phyloP scores from a whole-genome alignment of 2,797 vertebrate genomes.

The Eupleurogrammus muticus region DNA sequence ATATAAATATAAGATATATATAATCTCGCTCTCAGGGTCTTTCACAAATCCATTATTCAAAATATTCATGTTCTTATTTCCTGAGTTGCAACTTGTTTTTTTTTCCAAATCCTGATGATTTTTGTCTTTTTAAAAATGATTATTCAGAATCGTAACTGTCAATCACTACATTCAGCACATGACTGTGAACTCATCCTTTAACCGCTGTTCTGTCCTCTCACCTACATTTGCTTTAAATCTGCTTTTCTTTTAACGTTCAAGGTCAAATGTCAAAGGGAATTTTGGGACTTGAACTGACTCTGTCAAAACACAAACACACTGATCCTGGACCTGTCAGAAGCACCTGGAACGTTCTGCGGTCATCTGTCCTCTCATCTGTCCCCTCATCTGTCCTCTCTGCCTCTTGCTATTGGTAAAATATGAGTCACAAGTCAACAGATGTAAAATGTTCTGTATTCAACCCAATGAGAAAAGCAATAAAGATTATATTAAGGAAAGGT shows the following conservation, averaged over 20 bases:
- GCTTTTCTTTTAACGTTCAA: conserved; percentile 9
- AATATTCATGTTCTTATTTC: conserved; percentile 77
- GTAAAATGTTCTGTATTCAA: conserved; percentile 88
- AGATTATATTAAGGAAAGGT: conserved; percentile 82
- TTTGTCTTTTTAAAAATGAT: conserved; percentile 36
- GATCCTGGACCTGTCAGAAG: conserved; percentile 63
- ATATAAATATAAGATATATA: conserved; percentile 36
- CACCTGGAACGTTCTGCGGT: conserved; percentile 23
- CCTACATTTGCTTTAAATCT: conserved; percentile 11
- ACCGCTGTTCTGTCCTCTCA: conserved; percentile 12
- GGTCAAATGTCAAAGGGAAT: conserved; percentile 51
- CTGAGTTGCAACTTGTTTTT: conserved; percentile 87
- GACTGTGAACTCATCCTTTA: conserved; percentile 88
- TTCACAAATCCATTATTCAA: conserved; percentile 81
- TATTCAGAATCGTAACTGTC: conserved; percentile 83
- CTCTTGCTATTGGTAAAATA: conserved; percentile 35
- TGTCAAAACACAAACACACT: conserved; percentile 16
- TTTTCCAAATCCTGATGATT: conserved; percentile 69
- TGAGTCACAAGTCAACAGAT: conserved; percentile 90
- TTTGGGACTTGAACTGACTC: conserved; percentile 4
- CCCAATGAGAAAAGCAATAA: conserved; percentile 95
- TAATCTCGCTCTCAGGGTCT: conserved; percentile 95
- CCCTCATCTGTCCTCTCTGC: background rate
- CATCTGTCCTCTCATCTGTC: conserved; percentile 1
- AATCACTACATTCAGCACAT: conserved; percentile 98